phyloP scores from a whole-genome alignment of 53 echinoderm and acorn worm species.

The Hippasteria phrygiana region DNA sequence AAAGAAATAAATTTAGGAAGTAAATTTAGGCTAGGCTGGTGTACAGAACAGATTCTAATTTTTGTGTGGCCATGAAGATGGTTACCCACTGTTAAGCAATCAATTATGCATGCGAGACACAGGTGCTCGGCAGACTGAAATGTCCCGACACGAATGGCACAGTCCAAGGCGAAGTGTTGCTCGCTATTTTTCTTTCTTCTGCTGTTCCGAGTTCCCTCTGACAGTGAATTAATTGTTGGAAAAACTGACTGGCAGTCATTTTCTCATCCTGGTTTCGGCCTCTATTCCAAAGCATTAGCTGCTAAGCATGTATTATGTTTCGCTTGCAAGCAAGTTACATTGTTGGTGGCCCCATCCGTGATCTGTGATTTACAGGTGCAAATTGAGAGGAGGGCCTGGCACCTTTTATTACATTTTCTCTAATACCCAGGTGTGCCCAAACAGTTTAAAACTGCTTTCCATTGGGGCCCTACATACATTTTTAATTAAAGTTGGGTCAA shows the following conservation, averaged over 20 bases:
- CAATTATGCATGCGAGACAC: conserved; percentile 54
- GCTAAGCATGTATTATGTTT: too few species aligned
- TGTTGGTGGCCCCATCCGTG: too few species aligned
- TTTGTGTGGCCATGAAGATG: not conserved
- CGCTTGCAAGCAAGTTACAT: too few species aligned
- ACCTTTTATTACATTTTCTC: too few species aligned
- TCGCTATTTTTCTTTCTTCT: not conserved
- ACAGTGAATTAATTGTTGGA: conserved; percentile 20
- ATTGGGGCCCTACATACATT: too few species aligned
- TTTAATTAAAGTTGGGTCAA: too few species aligned
- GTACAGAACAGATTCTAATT: not conserved
- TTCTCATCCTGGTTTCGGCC: not conserved
- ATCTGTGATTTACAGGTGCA: too few species aligned
- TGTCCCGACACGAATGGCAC: conserved; percentile 39
- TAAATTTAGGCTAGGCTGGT: not conserved
- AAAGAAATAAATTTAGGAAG: not conserved
- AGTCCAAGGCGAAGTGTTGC: conserved; percentile 38
- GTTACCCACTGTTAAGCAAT: conserved; percentile 5
- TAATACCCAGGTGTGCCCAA: too few species aligned
- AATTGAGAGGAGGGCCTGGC: too few species aligned
- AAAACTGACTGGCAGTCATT: conserved; percentile 23
- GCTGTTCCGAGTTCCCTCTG: conserved; percentile 1
- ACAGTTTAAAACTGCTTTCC: too few species aligned
- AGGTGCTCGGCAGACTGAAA: conserved; percentile 39
- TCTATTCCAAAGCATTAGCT: too few species aligned